Percentiles rank a stretch among this genome's conserved stretches.
phyloP scores from a whole-genome alignment of 2,888 invertebrate species.

The Drosophila siamana region DNA sequence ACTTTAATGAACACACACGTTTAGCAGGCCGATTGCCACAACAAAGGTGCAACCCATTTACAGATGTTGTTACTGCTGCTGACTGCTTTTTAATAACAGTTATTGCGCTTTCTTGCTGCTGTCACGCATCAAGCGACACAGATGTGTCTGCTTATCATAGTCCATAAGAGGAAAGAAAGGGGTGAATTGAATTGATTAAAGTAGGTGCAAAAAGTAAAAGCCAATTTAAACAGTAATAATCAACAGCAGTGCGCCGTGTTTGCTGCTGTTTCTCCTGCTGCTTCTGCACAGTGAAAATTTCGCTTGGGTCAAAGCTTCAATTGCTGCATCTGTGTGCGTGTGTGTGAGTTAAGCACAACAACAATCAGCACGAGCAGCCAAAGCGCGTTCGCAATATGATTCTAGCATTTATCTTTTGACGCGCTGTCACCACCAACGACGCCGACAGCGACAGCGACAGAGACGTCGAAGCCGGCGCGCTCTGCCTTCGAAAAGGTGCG shows the following conservation, averaged over 20 bases:
- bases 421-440: slow-evolving; percentile 44
- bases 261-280: not conserved
- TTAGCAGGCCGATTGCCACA: slow-evolving; percentile 54
- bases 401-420: slow-evolving; percentile 60
- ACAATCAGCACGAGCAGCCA: slow-evolving; percentile 30
- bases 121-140: slow-evolving; percentile 65
- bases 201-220: slow-evolving; percentile 26
- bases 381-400: slow-evolving; percentile 53
- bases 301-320: slow-evolving; percentile 49
- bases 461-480: slow-evolving; percentile 25
- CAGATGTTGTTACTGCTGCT: slow-evolving; percentile 10
- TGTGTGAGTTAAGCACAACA: slow-evolving; percentile 53
- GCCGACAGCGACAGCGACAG: slow-evolving; percentile 9
- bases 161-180: not conserved
- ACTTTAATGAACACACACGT: slow-evolving; percentile 67
- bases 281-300: slow-evolving; percentile 26
- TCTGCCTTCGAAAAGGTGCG: slow-evolving; percentile 26
- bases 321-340: slow-evolving; percentile 10
- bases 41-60: slow-evolving; percentile 52
- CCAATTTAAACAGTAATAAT: slow-evolving; percentile 26
- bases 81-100: slow-evolving; percentile 64
- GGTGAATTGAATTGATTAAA: slow-evolving; percentile 13
- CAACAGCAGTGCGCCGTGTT: slow-evolving; percentile 26
- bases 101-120: slow-evolving; percentile 64
- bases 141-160: slow-evolving; percentile 34